These are phyloP conservation scores for Oreochromis grahami DNA, from an alignment of 2,797 vertebrate genomes.

Conservation along the genomic window DNA sequence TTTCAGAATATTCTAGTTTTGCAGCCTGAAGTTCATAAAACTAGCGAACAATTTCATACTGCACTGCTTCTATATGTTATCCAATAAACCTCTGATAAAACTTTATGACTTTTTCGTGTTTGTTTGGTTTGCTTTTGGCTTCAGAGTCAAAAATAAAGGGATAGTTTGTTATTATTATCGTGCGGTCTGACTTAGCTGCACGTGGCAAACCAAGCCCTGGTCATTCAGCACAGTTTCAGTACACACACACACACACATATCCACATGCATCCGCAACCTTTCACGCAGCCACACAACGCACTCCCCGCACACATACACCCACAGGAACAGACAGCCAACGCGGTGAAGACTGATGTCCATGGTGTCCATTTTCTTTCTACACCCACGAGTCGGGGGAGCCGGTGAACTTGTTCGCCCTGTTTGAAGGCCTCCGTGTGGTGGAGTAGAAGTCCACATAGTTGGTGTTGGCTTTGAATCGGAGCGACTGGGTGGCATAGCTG, in stretches of 20 bases:
- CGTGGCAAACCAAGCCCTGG: constrained; percentile 9
- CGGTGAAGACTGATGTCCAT: constrained; percentile 6
- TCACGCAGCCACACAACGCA: neutral
- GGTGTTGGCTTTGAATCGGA: constrained; percentile 92
- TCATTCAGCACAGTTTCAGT: constrained; percentile 35
- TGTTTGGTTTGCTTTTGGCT: neutral
- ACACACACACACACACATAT: constrained; percentile 30
- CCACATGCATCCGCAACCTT: constrained; percentile 27
- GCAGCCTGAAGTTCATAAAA: neutral
- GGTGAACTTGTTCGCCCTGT: constrained; percentile 92
- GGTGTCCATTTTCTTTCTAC: constrained; percentile 70
- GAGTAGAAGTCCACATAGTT: constrained; percentile 99
- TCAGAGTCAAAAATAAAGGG: neutral
- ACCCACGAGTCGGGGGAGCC: constrained; percentile 98
- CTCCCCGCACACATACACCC: constrained; percentile 10
- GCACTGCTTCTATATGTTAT: neutral
- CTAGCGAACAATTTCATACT: neutral
- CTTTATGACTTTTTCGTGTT: neutral
- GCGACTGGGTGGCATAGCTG: constrained; percentile 84
- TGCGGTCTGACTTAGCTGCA: constrained; percentile 6
- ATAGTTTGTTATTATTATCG: neutral
- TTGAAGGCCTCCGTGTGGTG: constrained; percentile 90
- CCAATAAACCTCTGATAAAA: neutral
- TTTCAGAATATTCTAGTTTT: neutral
- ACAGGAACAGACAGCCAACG: neutral